phyloP scores from a whole-genome alignment of 2,888 invertebrate genomes.

The Rotaria socialis region DNA sequence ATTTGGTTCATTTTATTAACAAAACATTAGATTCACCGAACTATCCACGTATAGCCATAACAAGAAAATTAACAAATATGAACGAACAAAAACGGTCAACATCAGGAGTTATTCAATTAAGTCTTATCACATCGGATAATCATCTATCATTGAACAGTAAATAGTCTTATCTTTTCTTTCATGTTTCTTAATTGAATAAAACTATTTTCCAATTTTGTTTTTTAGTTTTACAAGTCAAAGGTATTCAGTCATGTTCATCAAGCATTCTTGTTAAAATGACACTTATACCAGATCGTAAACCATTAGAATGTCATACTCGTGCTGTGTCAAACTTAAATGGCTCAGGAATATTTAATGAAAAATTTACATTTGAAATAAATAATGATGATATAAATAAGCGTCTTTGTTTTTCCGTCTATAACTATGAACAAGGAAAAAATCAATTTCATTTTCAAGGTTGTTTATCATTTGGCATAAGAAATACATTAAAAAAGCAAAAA shows the following conservation, averaged over 20 bases:
- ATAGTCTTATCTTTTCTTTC: too few relatives aligned
- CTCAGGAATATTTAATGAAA: slow-evolving; percentile 7
- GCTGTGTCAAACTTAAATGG: neutral
- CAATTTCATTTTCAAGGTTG: slow-evolving; percentile 21
- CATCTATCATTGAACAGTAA: slow-evolving; percentile 10
- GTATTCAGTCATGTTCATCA: neutral
- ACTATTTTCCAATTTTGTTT: too few relatives aligned
- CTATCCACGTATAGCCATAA: neutral
- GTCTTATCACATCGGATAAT: neutral
- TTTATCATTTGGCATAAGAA: slow-evolving; percentile 25
- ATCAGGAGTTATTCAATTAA: slow-evolving; percentile 6
- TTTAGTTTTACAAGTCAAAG: slow-evolving; percentile 17
- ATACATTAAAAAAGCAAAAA: slow-evolving; percentile 32
- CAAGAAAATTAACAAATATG: neutral
- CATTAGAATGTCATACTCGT: slow-evolving; percentile 26
- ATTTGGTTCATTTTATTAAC: neutral
- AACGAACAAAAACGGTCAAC: neutral
- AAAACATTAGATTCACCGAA: neutral
- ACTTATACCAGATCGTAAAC: neutral
- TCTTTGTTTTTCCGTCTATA: slow-evolving; percentile 6
- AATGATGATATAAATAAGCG: slow-evolving; percentile 16
- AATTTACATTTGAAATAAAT: slow-evolving; percentile 27
- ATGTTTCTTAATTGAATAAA: too few relatives aligned
- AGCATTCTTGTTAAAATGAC: neutral
- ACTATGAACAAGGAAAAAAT: neutral